Evolutionary conservation across 2,113 vertebrate genomes (phyloP), one percentile per base, ranked within the genome.

Genomic region (Chinchilla lanigera): DNA sequence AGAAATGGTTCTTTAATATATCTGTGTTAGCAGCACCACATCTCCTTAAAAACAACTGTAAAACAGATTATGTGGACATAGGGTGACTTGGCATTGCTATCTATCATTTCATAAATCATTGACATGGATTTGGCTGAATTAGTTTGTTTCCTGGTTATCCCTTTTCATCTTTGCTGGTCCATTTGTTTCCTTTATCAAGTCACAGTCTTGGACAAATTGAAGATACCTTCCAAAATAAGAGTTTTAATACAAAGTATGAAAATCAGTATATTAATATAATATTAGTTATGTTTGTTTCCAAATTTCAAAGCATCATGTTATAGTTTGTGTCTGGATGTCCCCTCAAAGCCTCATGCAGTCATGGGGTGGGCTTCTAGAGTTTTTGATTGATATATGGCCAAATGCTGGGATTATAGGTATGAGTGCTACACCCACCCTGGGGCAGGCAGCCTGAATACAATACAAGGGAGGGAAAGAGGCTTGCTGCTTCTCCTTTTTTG

Each of bases 1-100:
- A 83, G 85, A 73, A 86, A 47, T 87, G 35, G 7, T 54, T 95
- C 87, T 94, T 78, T 92, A 61, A 63, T 73, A 86, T 56, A 60
- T 71, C 89, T 80, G 54, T 93, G 44, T 58, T 78, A 93, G 61
- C 35, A 82, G 44, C 1, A 90, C 10, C 33, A 47, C 22, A 47
- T 61, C 81, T 86, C 30, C 30, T 89, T 71, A 60, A 80, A 87
- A 87, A 24, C 44, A 80, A 44, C 12, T 8, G 30, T 86, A 60
- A 10, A 87, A 65, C n/a, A 1, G 24, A 47, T 65, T 89, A 19
- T 56, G 4, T 17, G 58, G 52, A 13, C n/a, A 22, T 13, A 77
- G 24, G n/a, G 13, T 47, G 38, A 65, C 69, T 44, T 35, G n/a
- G 33, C 47, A 52, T 14, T 84, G 41, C 90, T 56, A 52, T 69